Evolutionary conservation across 2,113 vertebrate genomes (phyloP).

Genomic region (Callipepla squamata): DNA sequence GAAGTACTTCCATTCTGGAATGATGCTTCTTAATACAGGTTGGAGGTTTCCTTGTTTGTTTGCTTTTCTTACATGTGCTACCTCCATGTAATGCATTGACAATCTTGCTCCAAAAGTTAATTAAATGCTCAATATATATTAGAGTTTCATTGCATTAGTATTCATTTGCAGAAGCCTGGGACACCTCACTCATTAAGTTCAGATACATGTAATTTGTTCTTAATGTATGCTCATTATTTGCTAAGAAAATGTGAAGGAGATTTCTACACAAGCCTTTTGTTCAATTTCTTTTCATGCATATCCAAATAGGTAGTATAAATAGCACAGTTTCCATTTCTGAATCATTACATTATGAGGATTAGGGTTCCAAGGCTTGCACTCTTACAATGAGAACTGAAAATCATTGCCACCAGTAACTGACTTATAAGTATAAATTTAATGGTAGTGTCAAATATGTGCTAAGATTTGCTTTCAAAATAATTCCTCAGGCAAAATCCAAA

Average conservation of each 20-base stretch:
- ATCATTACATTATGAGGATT: neutral
- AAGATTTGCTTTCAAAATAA: neutral
- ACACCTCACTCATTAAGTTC: constrained; percentile 49
- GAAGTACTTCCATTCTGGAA: neutral
- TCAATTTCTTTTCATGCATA: constrained; percentile 38
- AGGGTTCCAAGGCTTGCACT: neutral
- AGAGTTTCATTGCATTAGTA: constrained; percentile 38
- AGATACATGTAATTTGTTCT: constrained; percentile 54
- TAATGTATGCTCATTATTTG: constrained; percentile 62
- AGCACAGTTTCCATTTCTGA: constrained; percentile 11
- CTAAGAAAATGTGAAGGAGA: constrained; percentile 40
- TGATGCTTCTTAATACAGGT: neutral
- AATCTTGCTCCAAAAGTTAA: constrained; percentile 45
- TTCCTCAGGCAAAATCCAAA: neutral
- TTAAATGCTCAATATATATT: constrained; percentile 48
- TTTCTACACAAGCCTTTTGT: constrained; percentile 45
- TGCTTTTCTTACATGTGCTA: neutral
- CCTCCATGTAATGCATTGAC: constrained; percentile 16
- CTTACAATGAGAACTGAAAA: neutral
- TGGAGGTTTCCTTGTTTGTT: neutral
- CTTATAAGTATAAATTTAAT: neutral
- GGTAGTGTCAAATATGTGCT: neutral
- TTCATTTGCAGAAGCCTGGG: constrained; percentile 47
- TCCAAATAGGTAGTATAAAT: constrained; percentile 33
- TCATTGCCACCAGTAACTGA: neutral